Evolutionary conservation across 2,888 invertebrate species (phyloP), one percentile per base, ranked within the genome.

Genomic region (Cecidostiba fungosa): DNA sequence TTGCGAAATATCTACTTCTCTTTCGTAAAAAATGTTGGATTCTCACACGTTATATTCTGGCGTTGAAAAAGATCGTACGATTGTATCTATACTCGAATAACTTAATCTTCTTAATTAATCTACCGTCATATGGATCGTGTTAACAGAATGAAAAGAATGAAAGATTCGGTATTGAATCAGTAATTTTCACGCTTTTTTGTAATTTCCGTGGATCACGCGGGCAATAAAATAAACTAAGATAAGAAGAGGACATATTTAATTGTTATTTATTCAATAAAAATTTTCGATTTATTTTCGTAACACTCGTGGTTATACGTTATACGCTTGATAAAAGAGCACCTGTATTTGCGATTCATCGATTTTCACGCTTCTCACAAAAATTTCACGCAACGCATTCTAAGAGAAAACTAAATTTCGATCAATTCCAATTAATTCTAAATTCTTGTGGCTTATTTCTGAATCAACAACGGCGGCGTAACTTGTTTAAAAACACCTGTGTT

Each of bases 401-500:
- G n/a, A n/a, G 1, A 47, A 47, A 6, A 47, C 47, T 16, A 47
- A 19, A 54, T 19, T n/a, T 54, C 54, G 6, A n/a, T 54, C n/a
- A 6, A n/a, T 54, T 54, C 0, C 54, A 3, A 59, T 59, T 59
- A 59, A 23, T 23, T 59, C 12, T 23, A 16, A n/a, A 59, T 23
- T 59, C 19, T 23, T 54, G n/a, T n/a, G 6, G 4, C 23, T 6
- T 59, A 59, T 23, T 8, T 23, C 23, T 59, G 6, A 6, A 0
- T 8, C 6, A 23, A 1, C 8, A 23, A 23, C 8, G 2, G 10
- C 4, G n/a, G 59, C 23, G 23, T 59, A 23, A 59, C 59, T 26
- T 66, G 6, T 29, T 66, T 29, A 4, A 23, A 54, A 77, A 77
- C 76, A 77, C 26, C 36, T 77, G 76, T 76, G 59, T 36, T 59